Evolutionary conservation across 2,113 vertebrate genomes (phyloP), one percentile per base, ranked within the genome.

Genomic region (Lampris megalopsis): DNA sequence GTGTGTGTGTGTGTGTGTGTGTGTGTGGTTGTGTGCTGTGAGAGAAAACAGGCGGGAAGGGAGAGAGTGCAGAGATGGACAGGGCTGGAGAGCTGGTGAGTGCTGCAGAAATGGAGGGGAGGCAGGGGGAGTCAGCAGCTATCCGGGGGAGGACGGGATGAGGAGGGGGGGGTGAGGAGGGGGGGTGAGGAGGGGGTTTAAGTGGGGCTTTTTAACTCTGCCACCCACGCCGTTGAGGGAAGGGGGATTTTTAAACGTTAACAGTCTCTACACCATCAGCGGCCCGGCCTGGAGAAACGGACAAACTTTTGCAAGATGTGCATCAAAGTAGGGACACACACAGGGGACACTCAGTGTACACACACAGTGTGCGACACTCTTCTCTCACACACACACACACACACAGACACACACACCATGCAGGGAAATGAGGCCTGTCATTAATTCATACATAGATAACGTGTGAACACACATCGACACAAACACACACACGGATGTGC

Each of bases 381-480:
- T 75, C 42, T 71, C 71, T 62, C 47, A 75, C 35, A 56, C 41
- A 68, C 65, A 68, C 65, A 54, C 50, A 68, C 5, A 42, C 65
- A 68, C 49, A 68, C 35, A 40, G 9, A 54, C 65, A 24, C 36
- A 6, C 38, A 54, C 65, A 68, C 50, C 48, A 37, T 49, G 48
- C 49, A 24, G 37, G 71, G 69, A 74, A 52, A 73, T 63, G 4
- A 45, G 43, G 43, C 43, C 7, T 45, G 43, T 45, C 43, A 45
- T 45, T 45, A 45, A 7, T 45, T 45, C 43, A 45, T 7, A 7
- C 43, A 5, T 4, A 45, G 43, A 45, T 45, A 7, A 45, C 4
- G 43, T 45, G 43, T 45, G 43, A 50, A 80, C 72, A 80, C 67
- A 75, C 66, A 62, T 64, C 56, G 61, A 75, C 71, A 75, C 35